phyloP scores from a whole-genome alignment of 2,113 vertebrate genomes.

The Acinonyx jubatus region DNA sequence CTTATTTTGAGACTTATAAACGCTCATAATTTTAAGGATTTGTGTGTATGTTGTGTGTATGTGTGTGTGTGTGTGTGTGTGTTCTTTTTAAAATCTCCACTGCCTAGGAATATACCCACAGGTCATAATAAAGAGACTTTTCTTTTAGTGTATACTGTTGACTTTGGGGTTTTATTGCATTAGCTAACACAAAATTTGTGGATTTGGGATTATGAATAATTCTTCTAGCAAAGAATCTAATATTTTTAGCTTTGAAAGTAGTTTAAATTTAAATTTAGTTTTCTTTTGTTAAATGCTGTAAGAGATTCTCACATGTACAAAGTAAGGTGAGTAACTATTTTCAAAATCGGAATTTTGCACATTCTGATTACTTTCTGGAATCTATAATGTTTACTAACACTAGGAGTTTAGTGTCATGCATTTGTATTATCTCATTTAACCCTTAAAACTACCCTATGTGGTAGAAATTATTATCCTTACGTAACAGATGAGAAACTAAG shows the following conservation, averaged over 20 bases:
- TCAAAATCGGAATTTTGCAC: background rate
- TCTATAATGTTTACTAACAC: background rate
- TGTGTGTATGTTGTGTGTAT: background rate
- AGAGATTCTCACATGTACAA: background rate
- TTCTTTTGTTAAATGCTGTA: background rate
- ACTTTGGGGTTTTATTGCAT: background rate
- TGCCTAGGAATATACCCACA: background rate
- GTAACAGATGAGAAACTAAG: constrained; percentile 10
- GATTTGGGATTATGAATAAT: background rate
- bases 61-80: background rate
- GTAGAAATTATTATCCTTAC: constrained; percentile 18
- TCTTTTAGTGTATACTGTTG: background rate
- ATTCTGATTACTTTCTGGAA: background rate
- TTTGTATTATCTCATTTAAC: constrained; percentile 37
- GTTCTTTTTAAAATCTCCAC: background rate
- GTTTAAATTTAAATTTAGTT: background rate
- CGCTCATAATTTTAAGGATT: background rate
- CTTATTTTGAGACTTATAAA: background rate
- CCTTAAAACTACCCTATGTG: background rate
- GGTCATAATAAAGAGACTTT: background rate
- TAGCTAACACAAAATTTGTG: background rate
- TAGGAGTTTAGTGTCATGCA: background rate
- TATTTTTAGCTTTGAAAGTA: background rate
- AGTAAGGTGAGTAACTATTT: background rate
- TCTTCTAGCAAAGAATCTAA: background rate